Evolutionary conservation across 2,797 vertebrate genomes (phyloP).

Genomic region (Sternarchorhynchus goeldii): DNA sequence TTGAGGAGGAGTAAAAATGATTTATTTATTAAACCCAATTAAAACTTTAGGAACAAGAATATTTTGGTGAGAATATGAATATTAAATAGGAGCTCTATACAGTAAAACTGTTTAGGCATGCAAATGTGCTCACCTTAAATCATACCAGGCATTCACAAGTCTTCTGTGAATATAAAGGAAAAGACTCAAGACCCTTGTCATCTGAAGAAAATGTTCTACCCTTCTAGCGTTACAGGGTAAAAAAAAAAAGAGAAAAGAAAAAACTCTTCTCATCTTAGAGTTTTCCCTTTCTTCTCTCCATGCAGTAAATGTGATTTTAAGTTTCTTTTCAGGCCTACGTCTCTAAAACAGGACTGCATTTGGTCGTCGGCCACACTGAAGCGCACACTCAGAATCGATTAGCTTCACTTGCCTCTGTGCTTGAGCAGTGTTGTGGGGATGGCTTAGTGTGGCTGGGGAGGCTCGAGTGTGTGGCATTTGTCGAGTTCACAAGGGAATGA

Average conservation of each 20-base stretch:
- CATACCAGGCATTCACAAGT: neutral
- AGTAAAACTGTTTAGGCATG: conserved; percentile 75
- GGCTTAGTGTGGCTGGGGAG: conserved; percentile 63
- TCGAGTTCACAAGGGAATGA: conserved; percentile 69
- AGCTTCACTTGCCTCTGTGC: conserved; percentile 69
- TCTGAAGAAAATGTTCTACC: conserved; percentile 60
- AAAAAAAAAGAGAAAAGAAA: neutral
- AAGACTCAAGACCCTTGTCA: conserved; percentile 69
- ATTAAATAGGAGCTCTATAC: conserved; percentile 74
- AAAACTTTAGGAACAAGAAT: conserved; percentile 80
- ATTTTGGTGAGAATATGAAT: conserved; percentile 82
- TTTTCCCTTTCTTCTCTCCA: conserved; percentile 61
- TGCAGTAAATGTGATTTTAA: conserved; percentile 69
- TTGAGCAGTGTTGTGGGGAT: conserved; percentile 69
- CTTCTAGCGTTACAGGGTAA: conserved; percentile 2
- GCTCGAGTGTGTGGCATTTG: conserved; percentile 73
- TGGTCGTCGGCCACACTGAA: conserved; percentile 63
- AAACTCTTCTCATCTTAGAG: conserved; percentile 56
- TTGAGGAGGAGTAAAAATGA: conserved; percentile 75
- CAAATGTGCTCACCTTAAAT: conserved; percentile 69
- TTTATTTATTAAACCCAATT: conserved; percentile 82
- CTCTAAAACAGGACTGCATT: conserved; percentile 58
- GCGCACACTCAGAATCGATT: conserved; percentile 70
- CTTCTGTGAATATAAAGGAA: conserved; percentile 9
- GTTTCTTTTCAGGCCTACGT: conserved; percentile 53